Evolutionary conservation across 2,888 invertebrate genomes (phyloP).

Genomic region (Eupithecia pulchellata): DNA sequence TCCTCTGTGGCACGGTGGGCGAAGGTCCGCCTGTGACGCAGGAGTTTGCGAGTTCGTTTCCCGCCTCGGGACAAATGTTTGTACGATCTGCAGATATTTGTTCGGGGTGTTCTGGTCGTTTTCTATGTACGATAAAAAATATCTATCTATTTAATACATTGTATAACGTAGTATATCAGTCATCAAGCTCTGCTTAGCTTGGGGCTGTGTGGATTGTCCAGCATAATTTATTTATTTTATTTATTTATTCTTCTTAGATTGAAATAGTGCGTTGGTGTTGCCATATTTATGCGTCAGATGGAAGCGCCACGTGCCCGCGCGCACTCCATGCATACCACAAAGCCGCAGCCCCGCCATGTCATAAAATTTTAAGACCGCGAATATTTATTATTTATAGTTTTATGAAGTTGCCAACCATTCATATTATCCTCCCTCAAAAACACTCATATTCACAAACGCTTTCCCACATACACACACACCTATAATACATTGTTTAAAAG

Average conservation of each 20-base stretch:
- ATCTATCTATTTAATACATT: too few species aligned
- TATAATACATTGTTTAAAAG: neutral
- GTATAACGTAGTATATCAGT: too few species aligned
- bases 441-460: constrained; percentile 18
- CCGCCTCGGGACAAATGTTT: too few species aligned
- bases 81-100: too few species aligned
- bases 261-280: constrained; percentile 8
- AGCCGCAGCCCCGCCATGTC: constrained; percentile 60
- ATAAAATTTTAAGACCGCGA: constrained; percentile 79
- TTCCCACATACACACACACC: too few species aligned
- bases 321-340: constrained; percentile 63
- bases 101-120: too few species aligned
- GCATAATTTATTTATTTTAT: neutral
- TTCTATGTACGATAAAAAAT: too few species aligned
- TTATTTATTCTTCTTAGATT: neutral
- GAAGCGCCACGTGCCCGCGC: constrained; percentile 54
- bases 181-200: too few species aligned
- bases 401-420: constrained; percentile 65
- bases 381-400: constrained; percentile 82
- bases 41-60: too few species aligned
- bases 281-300: constrained; percentile 49
- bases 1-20: too few species aligned
- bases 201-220: too few species aligned
- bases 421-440: constrained; percentile 51
- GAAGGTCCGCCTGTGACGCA: too few species aligned